phyloP scores from a whole-genome alignment of 2,113 vertebrate genomes.

The Alligator sinensis region DNA sequence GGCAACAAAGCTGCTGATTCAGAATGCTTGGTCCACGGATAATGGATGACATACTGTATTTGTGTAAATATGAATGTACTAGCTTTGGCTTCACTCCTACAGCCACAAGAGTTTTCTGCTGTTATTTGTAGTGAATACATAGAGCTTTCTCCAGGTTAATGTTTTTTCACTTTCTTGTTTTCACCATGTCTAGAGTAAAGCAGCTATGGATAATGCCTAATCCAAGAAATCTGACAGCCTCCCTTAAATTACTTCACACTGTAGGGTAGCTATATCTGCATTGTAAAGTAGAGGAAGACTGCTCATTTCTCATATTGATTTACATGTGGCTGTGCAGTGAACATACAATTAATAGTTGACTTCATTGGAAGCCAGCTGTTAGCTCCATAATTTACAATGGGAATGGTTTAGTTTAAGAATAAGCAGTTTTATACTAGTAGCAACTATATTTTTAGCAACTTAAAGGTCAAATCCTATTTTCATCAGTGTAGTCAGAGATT shows the following conservation, averaged over 20 bases:
- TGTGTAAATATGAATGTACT: background rate
- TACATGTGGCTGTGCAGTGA: conserved; percentile 78
- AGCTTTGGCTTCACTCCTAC: background rate
- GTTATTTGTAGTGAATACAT: background rate
- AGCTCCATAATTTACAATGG: conserved; percentile 81
- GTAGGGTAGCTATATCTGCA: conserved; percentile 68
- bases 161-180: conserved; percentile 41
- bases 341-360: conserved; percentile 86
- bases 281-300: conserved; percentile 65
- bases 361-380: conserved; percentile 86
- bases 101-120: background rate
- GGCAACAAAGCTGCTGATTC: background rate
- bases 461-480: conserved; percentile 74
- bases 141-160: background rate
- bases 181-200: conserved; percentile 55
- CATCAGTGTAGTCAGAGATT: conserved; percentile 51
- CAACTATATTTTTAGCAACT: conserved; percentile 78
- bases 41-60: accelerated
- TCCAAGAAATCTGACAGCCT: conserved; percentile 74
- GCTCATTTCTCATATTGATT: conserved; percentile 84
- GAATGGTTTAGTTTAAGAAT: conserved; percentile 64
- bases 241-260: conserved; percentile 77
- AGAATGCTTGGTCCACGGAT: background rate
- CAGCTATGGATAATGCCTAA: conserved; percentile 54
- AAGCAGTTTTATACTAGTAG: conserved; percentile 73